Percentiles rank a stretch among this genome's conserved stretches.
Conservation (phyloP, 1,140 invertebrate species). For the Formica selysi region DNA sequence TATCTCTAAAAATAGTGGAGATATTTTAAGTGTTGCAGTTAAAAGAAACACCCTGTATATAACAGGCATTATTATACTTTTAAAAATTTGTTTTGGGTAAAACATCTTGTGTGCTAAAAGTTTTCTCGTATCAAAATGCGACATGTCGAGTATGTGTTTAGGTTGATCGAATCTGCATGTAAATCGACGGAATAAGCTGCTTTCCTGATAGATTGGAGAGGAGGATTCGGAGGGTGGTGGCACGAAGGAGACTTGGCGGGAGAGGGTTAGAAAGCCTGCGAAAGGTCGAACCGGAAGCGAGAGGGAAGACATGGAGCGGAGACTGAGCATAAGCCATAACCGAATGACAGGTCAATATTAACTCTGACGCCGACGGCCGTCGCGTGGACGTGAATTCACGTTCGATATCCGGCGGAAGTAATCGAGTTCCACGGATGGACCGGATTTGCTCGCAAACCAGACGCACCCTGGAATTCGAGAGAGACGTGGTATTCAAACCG, state of each 20-base stretch:
- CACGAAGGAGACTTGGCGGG: conserved; percentile 20
- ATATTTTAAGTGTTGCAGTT: too few species aligned
- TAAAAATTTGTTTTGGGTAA: not conserved
- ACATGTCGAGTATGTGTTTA: conserved; percentile 40
- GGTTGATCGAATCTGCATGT: conserved; percentile 80
- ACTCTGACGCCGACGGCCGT: conserved; percentile 68
- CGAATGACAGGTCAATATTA: conserved; percentile 80
- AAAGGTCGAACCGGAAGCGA: conserved; percentile 70
- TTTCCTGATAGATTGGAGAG: conserved; percentile 69
- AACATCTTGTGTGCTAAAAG: conserved; percentile 1
- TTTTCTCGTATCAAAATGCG: conserved; percentile 12
- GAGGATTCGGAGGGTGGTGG: conserved; percentile 21
- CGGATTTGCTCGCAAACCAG: conserved; percentile 37
- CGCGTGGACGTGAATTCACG: conserved; percentile 72
- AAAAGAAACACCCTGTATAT: not conserved
- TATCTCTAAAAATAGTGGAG: too few species aligned
- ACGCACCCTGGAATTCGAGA: conserved; percentile 43
- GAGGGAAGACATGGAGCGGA: conserved; percentile 61
- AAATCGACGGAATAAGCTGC: conserved; percentile 80
- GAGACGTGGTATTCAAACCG: conserved; percentile 23
- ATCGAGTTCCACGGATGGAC: conserved; percentile 77
- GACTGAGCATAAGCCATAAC: conserved; percentile 72
- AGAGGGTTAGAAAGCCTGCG: conserved; percentile 47
- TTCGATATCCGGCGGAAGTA: conserved; percentile 84
- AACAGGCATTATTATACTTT: not conserved